These are phyloP conservation scores for Macquaria ambigua DNA, from an alignment of 2,113 vertebrate species.

Conservation along the genomic window DNA sequence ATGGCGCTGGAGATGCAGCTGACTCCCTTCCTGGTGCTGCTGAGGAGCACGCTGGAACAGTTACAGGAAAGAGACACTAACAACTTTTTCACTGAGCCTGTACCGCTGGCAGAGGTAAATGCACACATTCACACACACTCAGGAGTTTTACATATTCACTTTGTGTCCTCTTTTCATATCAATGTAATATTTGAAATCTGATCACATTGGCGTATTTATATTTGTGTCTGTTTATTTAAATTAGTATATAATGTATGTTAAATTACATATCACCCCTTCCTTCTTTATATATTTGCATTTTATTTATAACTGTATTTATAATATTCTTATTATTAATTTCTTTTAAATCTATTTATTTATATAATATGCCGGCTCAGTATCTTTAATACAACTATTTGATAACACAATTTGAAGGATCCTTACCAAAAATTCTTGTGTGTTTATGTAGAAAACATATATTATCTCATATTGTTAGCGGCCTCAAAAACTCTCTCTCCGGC, in stretches of 20 bases:
- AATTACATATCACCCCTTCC: neutral
- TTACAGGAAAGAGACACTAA: slow-evolving; percentile 97
- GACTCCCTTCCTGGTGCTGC: slow-evolving; percentile 95
- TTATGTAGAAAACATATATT: neutral
- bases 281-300: neutral
- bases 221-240: neutral
- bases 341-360: neutral
- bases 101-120: slow-evolving; percentile 96
- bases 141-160: neutral
- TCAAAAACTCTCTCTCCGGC: neutral
- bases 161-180: neutral
- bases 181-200: neutral
- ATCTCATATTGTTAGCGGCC: neutral
- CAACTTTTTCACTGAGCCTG: slow-evolving; percentile 98
- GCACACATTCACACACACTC: neutral
- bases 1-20: slow-evolving; percentile 96
- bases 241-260: neutral
- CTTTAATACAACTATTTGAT: neutral
- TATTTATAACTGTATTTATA: neutral
- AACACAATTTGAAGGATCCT: neutral
- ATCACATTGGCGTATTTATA: neutral
- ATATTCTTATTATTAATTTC: neutral
- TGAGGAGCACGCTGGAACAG: slow-evolving; percentile 95
- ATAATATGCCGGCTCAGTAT: neutral
- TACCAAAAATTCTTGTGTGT: neutral